Conservation (phyloP, 2,797 vertebrate genomes). For the Periophthalmus magnuspinnatus region DNA sequence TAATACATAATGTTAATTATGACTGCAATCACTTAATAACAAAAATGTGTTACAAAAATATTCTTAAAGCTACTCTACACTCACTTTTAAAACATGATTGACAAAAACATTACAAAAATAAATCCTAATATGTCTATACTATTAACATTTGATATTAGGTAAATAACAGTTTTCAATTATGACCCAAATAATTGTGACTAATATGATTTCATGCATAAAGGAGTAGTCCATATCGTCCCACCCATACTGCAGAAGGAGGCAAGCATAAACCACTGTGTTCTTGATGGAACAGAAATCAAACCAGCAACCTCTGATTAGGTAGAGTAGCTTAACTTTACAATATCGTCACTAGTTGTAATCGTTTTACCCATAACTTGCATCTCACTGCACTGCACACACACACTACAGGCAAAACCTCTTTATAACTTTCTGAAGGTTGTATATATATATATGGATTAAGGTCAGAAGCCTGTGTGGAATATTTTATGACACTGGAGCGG, state of each 20-base stretch:
- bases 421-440: conserved; percentile 1
- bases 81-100: not conserved
- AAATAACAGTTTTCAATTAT: not conserved
- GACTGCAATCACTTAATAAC: too few relatives aligned
- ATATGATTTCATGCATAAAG: not conserved
- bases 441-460: not conserved
- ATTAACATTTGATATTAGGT: not conserved
- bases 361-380: not conserved
- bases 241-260: too few relatives aligned
- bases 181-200: not conserved
- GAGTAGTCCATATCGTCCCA: not conserved
- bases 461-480: conserved; percentile 11
- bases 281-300: too few relatives aligned
- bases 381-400: not conserved
- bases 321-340: not conserved
- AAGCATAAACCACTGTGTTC: too few relatives aligned
- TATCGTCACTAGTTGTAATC: not conserved
- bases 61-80: too few relatives aligned
- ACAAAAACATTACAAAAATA: not conserved
- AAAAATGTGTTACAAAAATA: too few relatives aligned
- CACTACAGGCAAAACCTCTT: not conserved
- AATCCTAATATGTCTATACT: not conserved
- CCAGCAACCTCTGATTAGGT: too few relatives aligned
- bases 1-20: too few relatives aligned
- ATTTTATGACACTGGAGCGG: not conserved